These are phyloP conservation scores for Pionites leucogaster DNA, from an alignment of 2,113 vertebrate species.

Conservation along the genomic window DNA sequence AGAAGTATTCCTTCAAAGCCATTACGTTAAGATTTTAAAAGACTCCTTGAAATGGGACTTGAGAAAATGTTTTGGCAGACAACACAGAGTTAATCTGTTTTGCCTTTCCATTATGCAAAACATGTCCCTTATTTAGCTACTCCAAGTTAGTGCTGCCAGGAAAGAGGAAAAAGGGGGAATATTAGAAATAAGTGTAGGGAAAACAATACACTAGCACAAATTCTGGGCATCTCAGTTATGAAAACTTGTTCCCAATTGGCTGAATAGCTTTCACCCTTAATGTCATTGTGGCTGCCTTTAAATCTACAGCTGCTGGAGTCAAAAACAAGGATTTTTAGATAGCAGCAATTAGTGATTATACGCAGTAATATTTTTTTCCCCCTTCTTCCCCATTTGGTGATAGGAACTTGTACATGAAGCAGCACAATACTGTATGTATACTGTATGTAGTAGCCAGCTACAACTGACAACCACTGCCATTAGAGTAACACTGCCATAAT, in stretches of 20 bases:
- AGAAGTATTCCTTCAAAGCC: constrained; percentile 27
- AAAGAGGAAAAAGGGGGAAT: background rate
- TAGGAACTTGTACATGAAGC: background rate
- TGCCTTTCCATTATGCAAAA: constrained; percentile 13
- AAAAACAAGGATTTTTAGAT: background rate
- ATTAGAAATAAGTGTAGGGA: background rate
- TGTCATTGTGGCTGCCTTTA: background rate
- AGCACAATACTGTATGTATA: background rate
- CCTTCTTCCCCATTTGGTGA: background rate
- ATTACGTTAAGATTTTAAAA: background rate
- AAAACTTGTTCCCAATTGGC: background rate
- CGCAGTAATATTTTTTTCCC: background rate
- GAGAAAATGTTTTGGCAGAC: constrained; percentile 33
- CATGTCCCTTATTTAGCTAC: background rate
- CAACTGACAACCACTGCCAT: background rate
- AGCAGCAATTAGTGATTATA: background rate
- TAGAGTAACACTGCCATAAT: background rate
- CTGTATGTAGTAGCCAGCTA: background rate
- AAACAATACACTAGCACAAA: background rate
- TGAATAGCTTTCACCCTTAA: background rate
- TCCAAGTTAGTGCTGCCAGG: background rate
- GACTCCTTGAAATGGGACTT: background rate
- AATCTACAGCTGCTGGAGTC: background rate
- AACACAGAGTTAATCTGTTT: background rate
- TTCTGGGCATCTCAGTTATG: background rate